phyloP scores from a whole-genome alignment of 2,888 invertebrate species.

The Ectemnius cavifrons region DNA sequence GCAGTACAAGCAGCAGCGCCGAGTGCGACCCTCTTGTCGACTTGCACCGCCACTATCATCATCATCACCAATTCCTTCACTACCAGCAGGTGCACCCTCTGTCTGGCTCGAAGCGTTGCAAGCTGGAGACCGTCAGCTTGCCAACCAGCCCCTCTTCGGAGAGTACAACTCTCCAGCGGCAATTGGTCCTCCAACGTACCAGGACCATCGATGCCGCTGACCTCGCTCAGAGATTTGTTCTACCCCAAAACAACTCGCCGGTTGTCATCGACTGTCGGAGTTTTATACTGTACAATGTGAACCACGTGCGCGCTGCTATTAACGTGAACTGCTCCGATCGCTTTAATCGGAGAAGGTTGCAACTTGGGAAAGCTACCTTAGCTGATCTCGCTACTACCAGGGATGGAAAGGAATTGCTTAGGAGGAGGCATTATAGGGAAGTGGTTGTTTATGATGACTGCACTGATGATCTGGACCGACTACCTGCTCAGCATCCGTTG shows the following conservation, averaged over 20 bases:
- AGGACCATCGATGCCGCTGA: constrained; percentile 79
- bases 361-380: constrained; percentile 83
- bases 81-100: constrained; percentile 49
- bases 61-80: constrained; percentile 48
- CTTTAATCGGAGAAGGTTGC: constrained; percentile 83
- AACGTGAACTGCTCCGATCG: constrained; percentile 87
- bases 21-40: constrained; percentile 41
- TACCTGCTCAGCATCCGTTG: constrained; percentile 82
- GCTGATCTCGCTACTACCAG: constrained; percentile 83
- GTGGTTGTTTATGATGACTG: constrained; percentile 86
- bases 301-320: constrained; percentile 84
- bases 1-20: constrained; percentile 41
- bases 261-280: constrained; percentile 84
- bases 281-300: constrained; percentile 85
- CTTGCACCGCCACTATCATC: constrained; percentile 46
- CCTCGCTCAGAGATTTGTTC: constrained; percentile 77
- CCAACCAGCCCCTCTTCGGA: constrained; percentile 81
- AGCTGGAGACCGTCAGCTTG: constrained; percentile 79
- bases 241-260: constrained; percentile 21
- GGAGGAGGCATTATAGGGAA: constrained; percentile 80
- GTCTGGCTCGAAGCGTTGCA: constrained; percentile 79
- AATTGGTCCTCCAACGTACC: constrained; percentile 80
- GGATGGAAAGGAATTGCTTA: constrained; percentile 83
- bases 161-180: constrained; percentile 79
- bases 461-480: constrained; percentile 82